Conservation (phyloP, 2,797 vertebrate genomes). For the Octomys mimax region DNA sequence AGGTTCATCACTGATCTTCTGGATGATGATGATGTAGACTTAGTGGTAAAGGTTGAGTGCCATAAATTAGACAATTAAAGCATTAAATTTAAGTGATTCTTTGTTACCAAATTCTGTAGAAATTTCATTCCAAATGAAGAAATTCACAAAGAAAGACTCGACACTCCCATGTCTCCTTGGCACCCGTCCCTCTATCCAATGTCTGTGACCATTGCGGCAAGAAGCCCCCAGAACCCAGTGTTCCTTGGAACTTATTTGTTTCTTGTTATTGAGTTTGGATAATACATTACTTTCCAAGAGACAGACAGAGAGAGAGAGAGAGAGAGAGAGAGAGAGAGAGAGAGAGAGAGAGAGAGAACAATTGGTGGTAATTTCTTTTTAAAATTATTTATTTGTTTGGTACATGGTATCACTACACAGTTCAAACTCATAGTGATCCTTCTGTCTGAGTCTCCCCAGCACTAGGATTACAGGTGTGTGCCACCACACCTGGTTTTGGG, state of each 20-base stretch:
- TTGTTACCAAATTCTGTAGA: conserved; percentile 34
- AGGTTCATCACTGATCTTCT: background rate
- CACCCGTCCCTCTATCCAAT: background rate
- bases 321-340: too few species aligned
- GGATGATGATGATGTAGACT: background rate
- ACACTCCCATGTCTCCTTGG: background rate
- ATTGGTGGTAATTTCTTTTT: background rate
- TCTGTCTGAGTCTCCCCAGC: too few species aligned
- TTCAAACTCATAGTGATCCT: too few species aligned
- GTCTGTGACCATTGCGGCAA: background rate
- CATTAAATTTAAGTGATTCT: conserved; percentile 26
- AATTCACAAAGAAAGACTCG: background rate
- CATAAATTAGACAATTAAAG: background rate
- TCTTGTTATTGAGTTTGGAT: conserved; percentile 35
- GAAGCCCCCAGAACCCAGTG: background rate
- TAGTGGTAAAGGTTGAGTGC: background rate
- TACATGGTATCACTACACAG: too few species aligned
- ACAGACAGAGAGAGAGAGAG: background rate
- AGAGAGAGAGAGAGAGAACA: too few species aligned
- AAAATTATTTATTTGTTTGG: too few species aligned
- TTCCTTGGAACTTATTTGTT: background rate
- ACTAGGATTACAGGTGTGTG: too few species aligned
- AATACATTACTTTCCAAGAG: background rate
- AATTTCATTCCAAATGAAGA: conserved; percentile 50
- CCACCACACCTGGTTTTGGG: too few species aligned